phyloP scores from a whole-genome alignment of 2,797 vertebrate genomes.

The Tolypeutes matacus region DNA sequence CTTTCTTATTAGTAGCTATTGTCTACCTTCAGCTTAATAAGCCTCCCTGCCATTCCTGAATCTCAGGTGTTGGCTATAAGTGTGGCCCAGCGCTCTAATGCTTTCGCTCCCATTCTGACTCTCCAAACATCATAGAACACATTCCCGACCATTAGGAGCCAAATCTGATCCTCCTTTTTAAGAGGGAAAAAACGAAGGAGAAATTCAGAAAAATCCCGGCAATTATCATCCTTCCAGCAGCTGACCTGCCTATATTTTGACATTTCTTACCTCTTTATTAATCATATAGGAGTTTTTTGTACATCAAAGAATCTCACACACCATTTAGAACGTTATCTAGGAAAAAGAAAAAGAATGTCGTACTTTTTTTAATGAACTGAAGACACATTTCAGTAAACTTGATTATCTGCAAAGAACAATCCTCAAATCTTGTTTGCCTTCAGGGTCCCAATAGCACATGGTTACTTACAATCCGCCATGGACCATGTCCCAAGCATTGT shows the following conservation, averaged over 20 bases:
- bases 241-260: not conserved
- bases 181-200: no score
- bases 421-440: not conserved
- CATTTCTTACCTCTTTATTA: not conserved
- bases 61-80: not conserved
- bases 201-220: not conserved
- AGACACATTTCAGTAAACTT: not conserved
- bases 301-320: conserved; percentile 1
- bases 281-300: not conserved
- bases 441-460: not conserved
- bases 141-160: conserved; percentile 1
- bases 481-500: not conserved
- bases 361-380: conserved; percentile 8
- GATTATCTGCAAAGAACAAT: not conserved
- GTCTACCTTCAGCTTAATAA: not conserved
- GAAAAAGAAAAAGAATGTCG: not conserved
- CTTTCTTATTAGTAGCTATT: not conserved
- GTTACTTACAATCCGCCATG: not conserved
- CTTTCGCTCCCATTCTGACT: not conserved
- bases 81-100: not conserved
- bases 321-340: not conserved
- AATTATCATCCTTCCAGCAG: not conserved
- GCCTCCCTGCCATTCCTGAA: not conserved
- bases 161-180: not conserved
- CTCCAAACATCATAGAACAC: not conserved